Conservation (phyloP, 2,888 invertebrate species). For the Pachliopta kotzebuea region DNA sequence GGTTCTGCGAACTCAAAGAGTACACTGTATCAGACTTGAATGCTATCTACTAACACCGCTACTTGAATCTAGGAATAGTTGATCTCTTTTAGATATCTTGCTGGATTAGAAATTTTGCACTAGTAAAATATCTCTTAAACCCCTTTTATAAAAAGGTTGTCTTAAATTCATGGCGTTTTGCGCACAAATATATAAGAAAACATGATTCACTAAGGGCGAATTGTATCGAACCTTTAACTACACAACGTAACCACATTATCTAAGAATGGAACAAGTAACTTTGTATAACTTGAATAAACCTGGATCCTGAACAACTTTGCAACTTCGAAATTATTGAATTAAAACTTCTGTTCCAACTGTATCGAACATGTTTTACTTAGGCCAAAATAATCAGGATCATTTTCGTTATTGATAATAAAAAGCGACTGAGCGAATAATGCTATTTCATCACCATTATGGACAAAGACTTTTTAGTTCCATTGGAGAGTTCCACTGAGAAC, state of each 20-base stretch:
- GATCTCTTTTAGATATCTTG: too few relatives aligned
- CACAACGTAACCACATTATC: not conserved
- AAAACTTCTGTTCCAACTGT: slow-evolving; percentile 3
- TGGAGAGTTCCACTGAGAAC: too few relatives aligned
- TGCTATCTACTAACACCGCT: too few relatives aligned
- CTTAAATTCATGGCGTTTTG: not conserved
- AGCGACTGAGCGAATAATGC: not conserved
- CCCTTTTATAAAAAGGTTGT: too few relatives aligned
- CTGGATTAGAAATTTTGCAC: too few relatives aligned
- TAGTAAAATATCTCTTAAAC: too few relatives aligned
- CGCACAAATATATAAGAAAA: not conserved
- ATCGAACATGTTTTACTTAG: not conserved
- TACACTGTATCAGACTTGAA: too few relatives aligned
- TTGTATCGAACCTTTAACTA: not conserved
- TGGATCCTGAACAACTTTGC: slow-evolving; percentile 4
- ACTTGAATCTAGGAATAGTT: too few relatives aligned
- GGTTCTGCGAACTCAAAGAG: too few relatives aligned
- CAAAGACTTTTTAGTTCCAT: too few relatives aligned
- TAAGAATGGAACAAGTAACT: slow-evolving; percentile 3
- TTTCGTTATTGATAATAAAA: not conserved
- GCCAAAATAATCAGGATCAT: not conserved
- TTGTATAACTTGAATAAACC: slow-evolving; percentile 10
- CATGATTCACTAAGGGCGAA: not conserved
- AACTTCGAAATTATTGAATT: slow-evolving; percentile 19
- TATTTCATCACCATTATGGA: too few relatives aligned